Conservation (phyloP, 2,888 invertebrate genomes). For the Caenorhabditis imperialis region DNA sequence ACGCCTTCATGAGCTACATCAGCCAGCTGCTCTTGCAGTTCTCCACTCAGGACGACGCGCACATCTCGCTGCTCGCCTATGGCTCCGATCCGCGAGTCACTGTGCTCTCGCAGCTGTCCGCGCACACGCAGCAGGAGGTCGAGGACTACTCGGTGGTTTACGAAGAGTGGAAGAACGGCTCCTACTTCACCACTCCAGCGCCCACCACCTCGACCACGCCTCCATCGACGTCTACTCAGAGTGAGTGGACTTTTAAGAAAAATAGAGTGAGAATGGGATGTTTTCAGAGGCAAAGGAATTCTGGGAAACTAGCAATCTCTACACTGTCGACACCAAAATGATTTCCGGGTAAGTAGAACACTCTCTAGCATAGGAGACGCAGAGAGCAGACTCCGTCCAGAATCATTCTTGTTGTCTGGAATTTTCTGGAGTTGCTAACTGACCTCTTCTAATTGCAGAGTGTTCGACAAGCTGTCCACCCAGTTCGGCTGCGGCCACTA, state of each 20-base stretch:
- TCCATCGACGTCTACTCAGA: slow-evolving; percentile 1
- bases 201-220: slow-evolving; percentile 12
- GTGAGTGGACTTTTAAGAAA: slow-evolving; percentile 2
- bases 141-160: slow-evolving; percentile 18
- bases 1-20: slow-evolving; percentile 44
- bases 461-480: slow-evolving; percentile 29
- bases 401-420: too few species aligned
- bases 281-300: not conserved
- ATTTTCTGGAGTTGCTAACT: too few species aligned
- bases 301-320: slow-evolving; percentile 6
- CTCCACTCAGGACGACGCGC: slow-evolving; percentile 41
- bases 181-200: slow-evolving; percentile 30
- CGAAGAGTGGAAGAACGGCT: slow-evolving; percentile 46
- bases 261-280: not conserved
- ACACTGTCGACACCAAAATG: slow-evolving; percentile 12
- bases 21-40: slow-evolving; percentile 27
- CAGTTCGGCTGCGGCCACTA: slow-evolving; percentile 54
- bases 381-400: too few species aligned
- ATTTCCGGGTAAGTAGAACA: slow-evolving; percentile 34
- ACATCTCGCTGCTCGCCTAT: slow-evolving; percentile 44
- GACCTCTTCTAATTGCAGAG: slow-evolving; percentile 17
- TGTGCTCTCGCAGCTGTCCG: slow-evolving; percentile 23
- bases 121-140: slow-evolving; percentile 29
- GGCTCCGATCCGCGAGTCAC: slow-evolving; percentile 23
- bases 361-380: too few species aligned